Evolutionary conservation across 2,113 vertebrate genomes (phyloP).

Genomic region (Passer montanus): DNA sequence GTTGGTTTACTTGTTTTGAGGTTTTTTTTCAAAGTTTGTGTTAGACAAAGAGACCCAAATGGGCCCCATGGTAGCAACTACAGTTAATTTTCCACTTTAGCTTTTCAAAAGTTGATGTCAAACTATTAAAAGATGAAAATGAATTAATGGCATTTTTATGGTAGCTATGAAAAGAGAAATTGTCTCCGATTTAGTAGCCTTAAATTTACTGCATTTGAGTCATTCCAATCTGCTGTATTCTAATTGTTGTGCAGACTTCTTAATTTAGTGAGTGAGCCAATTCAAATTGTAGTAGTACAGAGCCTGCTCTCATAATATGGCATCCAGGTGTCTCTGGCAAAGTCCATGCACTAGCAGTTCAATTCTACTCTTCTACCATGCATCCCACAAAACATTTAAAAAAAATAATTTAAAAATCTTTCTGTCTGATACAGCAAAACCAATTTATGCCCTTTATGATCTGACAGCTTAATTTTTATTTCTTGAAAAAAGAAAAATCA

Average conservation of each 20-base stretch:
- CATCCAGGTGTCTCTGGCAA: slow-evolving; percentile 5
- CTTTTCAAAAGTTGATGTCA: not conserved
- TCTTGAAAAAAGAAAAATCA: not conserved
- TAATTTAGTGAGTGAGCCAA: not conserved
- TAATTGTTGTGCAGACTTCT: not conserved
- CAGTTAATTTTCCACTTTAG: not conserved
- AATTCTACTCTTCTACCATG: not conserved
- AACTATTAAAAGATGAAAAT: not conserved
- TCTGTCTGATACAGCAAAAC: not conserved
- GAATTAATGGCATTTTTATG: not conserved
- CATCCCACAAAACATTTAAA: not conserved
- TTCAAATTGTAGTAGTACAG: not conserved
- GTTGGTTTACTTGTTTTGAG: not conserved
- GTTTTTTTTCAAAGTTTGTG: not conserved
- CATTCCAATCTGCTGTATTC: not conserved
- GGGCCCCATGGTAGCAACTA: not conserved
- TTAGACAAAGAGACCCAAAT: not conserved
- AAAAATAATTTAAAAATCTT: not conserved
- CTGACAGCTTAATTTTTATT: slow-evolving; percentile 48
- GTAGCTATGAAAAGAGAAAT: not conserved
- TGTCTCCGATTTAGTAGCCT: not conserved
- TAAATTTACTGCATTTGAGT: not conserved
- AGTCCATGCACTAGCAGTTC: not conserved
- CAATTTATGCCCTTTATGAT: not conserved
- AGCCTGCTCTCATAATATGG: not conserved